Evolutionary conservation across 1,140 invertebrate genomes (phyloP).

Genomic region (Monomorium pharaonis): DNA sequence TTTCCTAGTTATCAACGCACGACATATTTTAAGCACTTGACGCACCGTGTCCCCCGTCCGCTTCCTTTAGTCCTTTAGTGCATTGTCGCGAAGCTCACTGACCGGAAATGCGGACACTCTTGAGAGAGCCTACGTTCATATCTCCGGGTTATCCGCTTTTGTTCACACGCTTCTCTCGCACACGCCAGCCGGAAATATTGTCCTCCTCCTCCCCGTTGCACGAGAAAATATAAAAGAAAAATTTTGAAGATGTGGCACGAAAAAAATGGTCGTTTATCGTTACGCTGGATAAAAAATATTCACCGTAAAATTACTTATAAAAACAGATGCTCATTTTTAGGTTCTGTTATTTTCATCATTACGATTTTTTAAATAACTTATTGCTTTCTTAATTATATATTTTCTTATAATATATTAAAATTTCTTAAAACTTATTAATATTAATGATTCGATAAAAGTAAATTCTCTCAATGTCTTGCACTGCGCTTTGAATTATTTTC

Average conservation of each 20-base stretch:
- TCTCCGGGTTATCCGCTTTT: constrained; percentile 35
- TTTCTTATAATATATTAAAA: background rate
- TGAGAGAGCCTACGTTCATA: constrained; percentile 46
- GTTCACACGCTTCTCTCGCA: constrained; percentile 1
- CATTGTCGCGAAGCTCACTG: constrained; percentile 48
- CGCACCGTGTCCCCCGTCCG: constrained; percentile 20
- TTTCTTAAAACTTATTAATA: background rate
- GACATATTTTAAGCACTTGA: constrained; percentile 57
- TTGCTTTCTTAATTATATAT: background rate
- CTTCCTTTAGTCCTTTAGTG: constrained; percentile 47
- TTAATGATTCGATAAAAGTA: constrained; percentile 18
- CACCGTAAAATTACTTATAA: background rate
- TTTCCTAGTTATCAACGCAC: constrained; percentile 53
- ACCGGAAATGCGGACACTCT: constrained; percentile 49
- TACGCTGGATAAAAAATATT: background rate
- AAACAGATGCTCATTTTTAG: background rate
- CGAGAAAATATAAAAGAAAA: constrained; percentile 9
- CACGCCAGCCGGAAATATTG: constrained; percentile 21
- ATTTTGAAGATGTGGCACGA: background rate
- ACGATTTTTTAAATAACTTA: background rate
- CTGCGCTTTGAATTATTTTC: constrained; percentile 2
- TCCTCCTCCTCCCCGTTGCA: background rate
- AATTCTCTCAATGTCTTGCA: background rate
- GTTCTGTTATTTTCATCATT: too few species aligned
- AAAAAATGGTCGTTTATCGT: constrained; percentile 6